phyloP scores from a whole-genome alignment of 2,888 invertebrate species.

The Sicus ferrugineus region DNA sequence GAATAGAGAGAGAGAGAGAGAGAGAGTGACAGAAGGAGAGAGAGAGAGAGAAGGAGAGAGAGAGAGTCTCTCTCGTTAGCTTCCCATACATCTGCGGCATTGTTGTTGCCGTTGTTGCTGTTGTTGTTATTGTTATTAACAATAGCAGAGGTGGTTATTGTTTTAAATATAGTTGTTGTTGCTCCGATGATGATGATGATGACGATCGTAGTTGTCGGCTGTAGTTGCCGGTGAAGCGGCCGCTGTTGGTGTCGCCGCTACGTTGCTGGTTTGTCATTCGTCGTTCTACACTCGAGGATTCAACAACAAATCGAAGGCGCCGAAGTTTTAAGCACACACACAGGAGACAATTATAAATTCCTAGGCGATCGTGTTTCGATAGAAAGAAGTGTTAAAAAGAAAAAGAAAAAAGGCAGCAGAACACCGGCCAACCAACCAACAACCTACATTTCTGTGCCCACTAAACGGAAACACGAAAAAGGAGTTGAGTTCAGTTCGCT shows the following conservation, averaged over 20 bases:
- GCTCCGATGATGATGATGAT: slow-evolving; percentile 35
- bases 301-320: slow-evolving; percentile 43
- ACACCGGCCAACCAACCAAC: too few relatives aligned
- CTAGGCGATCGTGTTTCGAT: not conserved
- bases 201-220: not conserved
- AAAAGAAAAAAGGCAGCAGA: too few relatives aligned
- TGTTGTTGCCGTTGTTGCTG: slow-evolving; percentile 30
- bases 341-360: slow-evolving; percentile 20
- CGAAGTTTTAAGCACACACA: too few relatives aligned
- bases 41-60: too few relatives aligned
- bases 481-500: slow-evolving; percentile 9
- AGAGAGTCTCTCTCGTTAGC: too few relatives aligned
- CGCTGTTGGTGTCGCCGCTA: slow-evolving; percentile 30
- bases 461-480: slow-evolving; percentile 1
- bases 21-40: too few relatives aligned
- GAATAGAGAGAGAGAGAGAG: too few relatives aligned
- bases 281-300: slow-evolving; percentile 54
- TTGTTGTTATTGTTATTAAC: slow-evolving; percentile 41
- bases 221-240: slow-evolving; percentile 10
- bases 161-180: slow-evolving; percentile 21
- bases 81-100: not conserved
- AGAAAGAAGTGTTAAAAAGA: not conserved
- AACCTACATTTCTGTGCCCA: not conserved
- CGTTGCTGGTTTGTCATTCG: slow-evolving; percentile 52
- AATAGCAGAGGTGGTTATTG: too few relatives aligned